Conservation (phyloP, 2,113 vertebrate species). For the Ptychochromis oligacanthus region DNA sequence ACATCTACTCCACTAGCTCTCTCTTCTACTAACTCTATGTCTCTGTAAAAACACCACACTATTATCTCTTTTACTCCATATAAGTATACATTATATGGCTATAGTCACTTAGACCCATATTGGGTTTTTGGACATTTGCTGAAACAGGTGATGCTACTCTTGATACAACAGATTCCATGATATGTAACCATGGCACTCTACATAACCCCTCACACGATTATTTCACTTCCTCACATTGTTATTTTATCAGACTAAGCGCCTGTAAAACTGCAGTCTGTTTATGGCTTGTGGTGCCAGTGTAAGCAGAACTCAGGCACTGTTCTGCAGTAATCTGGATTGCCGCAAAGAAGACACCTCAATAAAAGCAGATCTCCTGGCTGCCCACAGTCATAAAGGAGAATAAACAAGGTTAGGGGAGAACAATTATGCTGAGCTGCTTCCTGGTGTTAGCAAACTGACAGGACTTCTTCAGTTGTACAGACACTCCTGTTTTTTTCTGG, state of each 20-base stretch:
- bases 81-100: not conserved
- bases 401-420: slow-evolving; percentile 71
- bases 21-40: too few species aligned
- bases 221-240: slow-evolving; percentile 63
- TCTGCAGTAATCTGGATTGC: slow-evolving; percentile 65
- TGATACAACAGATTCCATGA: not conserved
- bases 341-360: slow-evolving; percentile 65
- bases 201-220: slow-evolving; percentile 60
- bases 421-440: slow-evolving; percentile 67
- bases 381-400: slow-evolving; percentile 63
- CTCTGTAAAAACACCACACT: too few species aligned
- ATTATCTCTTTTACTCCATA: not conserved
- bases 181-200: slow-evolving; percentile 26
- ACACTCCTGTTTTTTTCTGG: slow-evolving; percentile 25
- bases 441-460: slow-evolving; percentile 61
- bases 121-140: too few species aligned
- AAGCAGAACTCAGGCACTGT: slow-evolving; percentile 59
- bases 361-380: slow-evolving; percentile 71
- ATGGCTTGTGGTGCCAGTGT: slow-evolving; percentile 63
- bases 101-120: not conserved
- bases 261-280: slow-evolving; percentile 65
- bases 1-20: too few species aligned
- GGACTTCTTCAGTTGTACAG: slow-evolving; percentile 47
- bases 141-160: too few species aligned
- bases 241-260: slow-evolving; percentile 52